Percentiles rank a stretch among this genome's conserved stretches.
These are phyloP conservation scores for Julus scanicus DNA, from an alignment of 2,888 invertebrate genomes.

Conservation along the genomic window DNA sequence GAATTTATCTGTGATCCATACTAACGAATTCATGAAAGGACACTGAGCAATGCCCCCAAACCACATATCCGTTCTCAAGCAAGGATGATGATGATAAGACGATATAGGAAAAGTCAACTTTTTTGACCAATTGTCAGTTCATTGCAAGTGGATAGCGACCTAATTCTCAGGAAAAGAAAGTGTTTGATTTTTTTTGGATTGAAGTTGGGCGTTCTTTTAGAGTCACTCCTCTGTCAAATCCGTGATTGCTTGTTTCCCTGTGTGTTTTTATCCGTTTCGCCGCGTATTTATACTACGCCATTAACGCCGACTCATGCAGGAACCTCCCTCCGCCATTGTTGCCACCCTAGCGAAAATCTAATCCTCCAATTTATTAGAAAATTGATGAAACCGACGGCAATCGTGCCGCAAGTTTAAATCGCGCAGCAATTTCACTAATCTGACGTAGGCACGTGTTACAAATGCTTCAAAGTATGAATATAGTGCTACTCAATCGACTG, in stretches of 20 bases:
- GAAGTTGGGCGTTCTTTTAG: not conserved
- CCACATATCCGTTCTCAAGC: not conserved
- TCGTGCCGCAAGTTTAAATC: conserved; percentile 38
- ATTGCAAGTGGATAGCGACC: not conserved
- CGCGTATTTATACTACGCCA: not conserved
- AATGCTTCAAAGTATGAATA: not conserved
- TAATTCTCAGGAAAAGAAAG: not conserved
- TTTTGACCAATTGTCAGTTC: conserved; percentile 28
- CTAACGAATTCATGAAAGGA: not conserved
- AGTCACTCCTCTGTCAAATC: not conserved
- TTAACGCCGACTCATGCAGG: conserved; percentile 36
- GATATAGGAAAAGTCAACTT: not conserved
- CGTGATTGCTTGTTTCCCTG: conserved; percentile 21
- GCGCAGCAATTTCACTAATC: conserved; percentile 40
- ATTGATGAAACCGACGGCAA: conserved; percentile 53
- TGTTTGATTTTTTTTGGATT: not conserved
- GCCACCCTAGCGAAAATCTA: conserved; percentile 30
- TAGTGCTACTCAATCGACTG: too few relatives aligned
- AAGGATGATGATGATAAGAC: not conserved
- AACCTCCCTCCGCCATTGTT: conserved; percentile 28
- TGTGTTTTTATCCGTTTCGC: conserved; percentile 34
- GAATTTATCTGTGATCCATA: not conserved
- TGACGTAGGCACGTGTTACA: conserved; percentile 26
- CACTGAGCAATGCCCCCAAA: not conserved
- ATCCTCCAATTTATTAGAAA: conserved; percentile 54